phyloP scores from a whole-genome alignment of 2,888 invertebrate species.

The Ellobium chinense region DNA sequence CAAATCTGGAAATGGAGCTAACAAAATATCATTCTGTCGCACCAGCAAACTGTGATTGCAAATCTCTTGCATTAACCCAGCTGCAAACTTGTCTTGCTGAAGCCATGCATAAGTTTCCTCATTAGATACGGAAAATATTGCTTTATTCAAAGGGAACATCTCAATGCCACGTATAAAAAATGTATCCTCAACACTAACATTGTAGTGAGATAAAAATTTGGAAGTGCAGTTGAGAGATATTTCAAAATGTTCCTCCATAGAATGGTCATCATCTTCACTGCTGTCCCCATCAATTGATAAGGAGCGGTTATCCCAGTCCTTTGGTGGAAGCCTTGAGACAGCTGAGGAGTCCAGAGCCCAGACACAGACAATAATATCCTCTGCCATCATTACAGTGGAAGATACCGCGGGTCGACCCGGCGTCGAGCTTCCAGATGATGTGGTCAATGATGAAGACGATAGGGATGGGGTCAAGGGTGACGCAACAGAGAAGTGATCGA shows the following conservation, averaged over 20 bases:
- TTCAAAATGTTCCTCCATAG: not conserved
- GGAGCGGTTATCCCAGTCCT: not conserved
- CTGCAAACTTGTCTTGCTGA: constrained; percentile 63
- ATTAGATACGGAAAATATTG: constrained; percentile 64
- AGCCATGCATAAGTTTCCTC: constrained; percentile 65
- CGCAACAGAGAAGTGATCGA: not conserved
- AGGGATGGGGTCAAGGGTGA: constrained; percentile 12
- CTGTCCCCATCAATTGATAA: constrained; percentile 37
- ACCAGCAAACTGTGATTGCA: constrained; percentile 60
- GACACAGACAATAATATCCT: constrained; percentile 52
- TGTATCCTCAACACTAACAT: constrained; percentile 52
- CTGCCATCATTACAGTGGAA: constrained; percentile 31
- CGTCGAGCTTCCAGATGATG: constrained; percentile 39
- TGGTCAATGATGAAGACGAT: constrained; percentile 19
- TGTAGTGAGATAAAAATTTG: constrained; percentile 65
- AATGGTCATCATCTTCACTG: constrained; percentile 24
- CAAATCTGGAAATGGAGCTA: constrained; percentile 61
- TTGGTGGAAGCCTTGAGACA: not conserved
- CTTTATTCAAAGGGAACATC: constrained; percentile 62
- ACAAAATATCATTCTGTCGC: constrained; percentile 66
- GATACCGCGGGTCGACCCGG: not conserved
- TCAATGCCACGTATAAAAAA: constrained; percentile 58
- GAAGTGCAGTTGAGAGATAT: constrained; percentile 49
- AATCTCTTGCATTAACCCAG: constrained; percentile 62
- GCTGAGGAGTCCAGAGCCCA: constrained; percentile 34